phyloP scores from a whole-genome alignment of 2,797 vertebrate genomes.

The Amniataba percoides region DNA sequence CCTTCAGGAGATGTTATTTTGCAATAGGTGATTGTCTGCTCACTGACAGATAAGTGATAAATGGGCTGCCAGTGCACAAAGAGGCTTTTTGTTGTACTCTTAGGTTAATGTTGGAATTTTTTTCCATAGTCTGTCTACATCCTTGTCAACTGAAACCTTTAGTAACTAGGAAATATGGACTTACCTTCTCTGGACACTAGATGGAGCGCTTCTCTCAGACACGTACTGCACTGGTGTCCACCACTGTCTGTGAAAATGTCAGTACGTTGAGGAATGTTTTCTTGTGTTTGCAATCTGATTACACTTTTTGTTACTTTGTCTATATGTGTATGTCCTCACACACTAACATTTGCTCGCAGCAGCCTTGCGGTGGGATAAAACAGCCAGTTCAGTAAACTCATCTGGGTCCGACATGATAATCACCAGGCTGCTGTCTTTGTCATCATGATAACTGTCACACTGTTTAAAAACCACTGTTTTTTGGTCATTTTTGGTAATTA shows the following conservation, averaged over 20 bases:
- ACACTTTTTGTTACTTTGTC: not conserved
- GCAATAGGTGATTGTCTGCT: not conserved
- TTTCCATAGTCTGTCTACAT: not conserved
- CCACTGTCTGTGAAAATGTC: not conserved
- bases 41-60: no score
- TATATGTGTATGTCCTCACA: not conserved
- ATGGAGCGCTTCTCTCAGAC: conserved; percentile 32
- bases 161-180: not conserved
- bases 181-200: conserved; percentile 46
- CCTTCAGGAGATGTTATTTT: not conserved
- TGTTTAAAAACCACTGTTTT: not conserved
- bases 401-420: not conserved
- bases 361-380: conserved; percentile 1
- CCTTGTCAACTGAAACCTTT: not conserved
- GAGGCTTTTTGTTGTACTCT: no score
- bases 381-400: conserved; percentile 30
- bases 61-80: no score
- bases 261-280: not conserved
- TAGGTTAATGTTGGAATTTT: not conserved
- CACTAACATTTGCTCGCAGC: not conserved
- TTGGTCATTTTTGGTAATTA: not conserved
- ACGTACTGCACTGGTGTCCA: not conserved
- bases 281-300: not conserved
- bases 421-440: not conserved
- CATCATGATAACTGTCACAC: not conserved